Evolutionary conservation across 2,113 vertebrate genomes (phyloP).

Genomic region (Tinamus guttatus): DNA sequence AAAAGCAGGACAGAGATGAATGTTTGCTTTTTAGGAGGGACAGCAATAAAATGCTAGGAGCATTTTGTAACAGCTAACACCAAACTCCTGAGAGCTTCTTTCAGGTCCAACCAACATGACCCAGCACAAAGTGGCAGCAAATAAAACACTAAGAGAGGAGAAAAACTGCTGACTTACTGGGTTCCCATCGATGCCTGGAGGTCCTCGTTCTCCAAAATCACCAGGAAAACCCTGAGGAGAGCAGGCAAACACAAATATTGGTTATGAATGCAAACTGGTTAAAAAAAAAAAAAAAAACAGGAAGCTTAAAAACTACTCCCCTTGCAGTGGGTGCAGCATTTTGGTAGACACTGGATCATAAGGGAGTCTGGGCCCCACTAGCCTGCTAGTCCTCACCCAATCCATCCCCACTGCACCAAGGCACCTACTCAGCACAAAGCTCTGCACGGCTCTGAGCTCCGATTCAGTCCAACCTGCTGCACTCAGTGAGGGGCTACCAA

Average conservation of each 20-base stretch:
- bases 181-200: conserved; percentile 94
- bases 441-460: not conserved
- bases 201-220: conserved; percentile 94
- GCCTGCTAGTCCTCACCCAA: not conserved
- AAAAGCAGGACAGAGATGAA: not conserved
- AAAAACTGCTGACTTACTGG: conserved; percentile 86
- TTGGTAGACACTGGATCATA: not conserved
- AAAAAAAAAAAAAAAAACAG: not conserved
- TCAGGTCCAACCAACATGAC: not conserved
- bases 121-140: not conserved
- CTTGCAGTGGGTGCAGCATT: not conserved
- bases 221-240: conserved; percentile 92
- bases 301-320: not conserved
- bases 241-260: conserved; percentile 23
- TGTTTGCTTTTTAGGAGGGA: not conserved
- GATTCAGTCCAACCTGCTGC: not conserved
- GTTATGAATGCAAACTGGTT: not conserved
- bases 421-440: not conserved
- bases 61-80: not conserved
- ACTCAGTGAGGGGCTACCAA: not conserved
- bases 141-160: not conserved
- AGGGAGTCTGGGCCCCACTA: not conserved
- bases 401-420: not conserved
- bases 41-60: not conserved
- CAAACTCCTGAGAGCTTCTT: not conserved